Evolutionary conservation across 2,113 vertebrate species (phyloP).

Genomic region (Dermatemys mawii): DNA sequence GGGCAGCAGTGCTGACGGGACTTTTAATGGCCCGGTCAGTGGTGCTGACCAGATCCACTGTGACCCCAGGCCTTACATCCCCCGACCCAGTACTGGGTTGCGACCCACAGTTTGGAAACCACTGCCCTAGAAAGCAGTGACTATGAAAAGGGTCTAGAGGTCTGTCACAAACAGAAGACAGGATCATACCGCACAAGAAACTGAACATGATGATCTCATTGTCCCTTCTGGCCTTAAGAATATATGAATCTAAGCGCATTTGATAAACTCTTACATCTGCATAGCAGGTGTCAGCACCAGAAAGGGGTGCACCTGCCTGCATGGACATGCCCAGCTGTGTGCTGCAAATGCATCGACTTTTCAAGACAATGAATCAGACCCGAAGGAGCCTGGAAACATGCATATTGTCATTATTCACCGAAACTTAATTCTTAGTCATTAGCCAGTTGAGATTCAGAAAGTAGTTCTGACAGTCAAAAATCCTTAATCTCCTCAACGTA

Average conservation of each 20-base stretch:
- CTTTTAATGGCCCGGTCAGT: no score
- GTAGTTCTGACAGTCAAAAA: not conserved
- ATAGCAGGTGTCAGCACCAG: rapidly evolving
- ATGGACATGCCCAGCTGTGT: not conserved
- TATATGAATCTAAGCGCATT: rapidly evolving
- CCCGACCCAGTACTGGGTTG: no score
- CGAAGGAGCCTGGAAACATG: not conserved
- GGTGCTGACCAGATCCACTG: no score
- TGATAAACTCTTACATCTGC: rapidly evolving
- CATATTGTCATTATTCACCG: rapidly evolving
- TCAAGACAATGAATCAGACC: not conserved
- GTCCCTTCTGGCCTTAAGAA: not conserved
- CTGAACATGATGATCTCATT: not conserved
- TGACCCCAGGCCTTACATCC: no score
- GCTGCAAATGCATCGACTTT: not conserved
- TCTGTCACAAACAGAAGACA: not conserved
- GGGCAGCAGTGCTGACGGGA: no score
- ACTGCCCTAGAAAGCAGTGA: not conserved
- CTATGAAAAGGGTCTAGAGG: not conserved
- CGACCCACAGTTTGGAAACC: no score
- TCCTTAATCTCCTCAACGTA: rapidly evolving
- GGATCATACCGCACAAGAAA: not conserved
- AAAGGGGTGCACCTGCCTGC: rapidly evolving
- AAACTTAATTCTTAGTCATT: not conserved
- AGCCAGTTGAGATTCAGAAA: not conserved